These are phyloP conservation scores for Bembecia ichneumoniformis DNA, from an alignment of 2,888 invertebrate species.

Conservation along the genomic window DNA sequence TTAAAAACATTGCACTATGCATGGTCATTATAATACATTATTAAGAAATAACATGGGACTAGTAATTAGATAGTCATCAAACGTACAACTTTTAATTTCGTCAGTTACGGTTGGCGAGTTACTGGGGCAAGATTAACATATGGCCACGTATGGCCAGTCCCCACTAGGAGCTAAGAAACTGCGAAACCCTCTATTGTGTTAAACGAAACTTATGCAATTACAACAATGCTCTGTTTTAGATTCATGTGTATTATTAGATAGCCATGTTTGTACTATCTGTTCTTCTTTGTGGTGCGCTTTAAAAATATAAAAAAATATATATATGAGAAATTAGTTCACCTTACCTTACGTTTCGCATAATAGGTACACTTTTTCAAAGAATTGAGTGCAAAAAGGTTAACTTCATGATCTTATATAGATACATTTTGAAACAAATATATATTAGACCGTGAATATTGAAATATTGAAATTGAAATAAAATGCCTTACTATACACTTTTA, in stretches of 20 bases:
- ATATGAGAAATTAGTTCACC: too few relatives aligned
- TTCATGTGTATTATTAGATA: neutral
- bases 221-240: neutral
- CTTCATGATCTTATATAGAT: too few relatives aligned
- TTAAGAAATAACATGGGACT: neutral
- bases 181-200: slow-evolving; percentile 32
- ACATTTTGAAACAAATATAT: too few relatives aligned
- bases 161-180: slow-evolving; percentile 21
- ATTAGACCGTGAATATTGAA: too few relatives aligned
- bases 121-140: slow-evolving; percentile 46
- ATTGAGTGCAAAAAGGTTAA: too few relatives aligned
- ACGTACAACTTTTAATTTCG: slow-evolving; percentile 11
- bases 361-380: too few relatives aligned
- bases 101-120: slow-evolving; percentile 33
- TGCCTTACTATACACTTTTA: too few relatives aligned
- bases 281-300: too few relatives aligned
- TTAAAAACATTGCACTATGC: neutral
- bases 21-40: neutral
- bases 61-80: neutral
- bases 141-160: slow-evolving; percentile 17
- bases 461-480: too few relatives aligned
- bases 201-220: slow-evolving; percentile 30
- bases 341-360: too few relatives aligned
- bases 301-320: too few relatives aligned
- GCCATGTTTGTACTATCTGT: too few relatives aligned